Evolutionary conservation across 2,888 invertebrate species (phyloP).

Genomic region (Sesia bembeciformis): DNA sequence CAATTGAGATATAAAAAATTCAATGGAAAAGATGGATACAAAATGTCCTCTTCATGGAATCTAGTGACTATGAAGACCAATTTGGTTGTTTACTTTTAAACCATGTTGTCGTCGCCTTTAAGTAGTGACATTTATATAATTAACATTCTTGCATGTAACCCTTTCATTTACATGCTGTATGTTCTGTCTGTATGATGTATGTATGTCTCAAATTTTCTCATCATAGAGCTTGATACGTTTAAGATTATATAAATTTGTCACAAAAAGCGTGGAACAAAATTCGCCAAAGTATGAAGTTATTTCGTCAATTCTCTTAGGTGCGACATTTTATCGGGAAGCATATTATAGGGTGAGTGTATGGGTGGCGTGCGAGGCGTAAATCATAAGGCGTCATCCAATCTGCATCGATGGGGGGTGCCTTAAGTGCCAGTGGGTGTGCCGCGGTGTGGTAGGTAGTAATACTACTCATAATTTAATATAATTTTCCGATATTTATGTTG

Average conservation of each 20-base stretch:
- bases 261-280: slow-evolving; percentile 1
- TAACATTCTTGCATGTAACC: too few relatives aligned
- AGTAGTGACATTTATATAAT: too few relatives aligned
- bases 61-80: too few relatives aligned
- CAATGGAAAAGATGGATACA: too few relatives aligned
- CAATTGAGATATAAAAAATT: too few relatives aligned
- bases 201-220: neutral
- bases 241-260: neutral
- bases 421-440: slow-evolving; percentile 13
- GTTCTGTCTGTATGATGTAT: too few relatives aligned
- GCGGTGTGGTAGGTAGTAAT: neutral
- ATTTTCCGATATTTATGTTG: too few relatives aligned
- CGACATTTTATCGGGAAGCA: slow-evolving; percentile 18
- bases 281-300: slow-evolving; percentile 6
- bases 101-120: too few relatives aligned
- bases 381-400: slow-evolving; percentile 28
- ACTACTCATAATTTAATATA: too few relatives aligned
- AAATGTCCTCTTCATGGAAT: too few relatives aligned
- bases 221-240: neutral
- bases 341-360: slow-evolving; percentile 8
- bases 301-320: slow-evolving; percentile 14
- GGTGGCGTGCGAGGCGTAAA: slow-evolving; percentile 18
- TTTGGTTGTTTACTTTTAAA: too few relatives aligned
- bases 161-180: too few relatives aligned
- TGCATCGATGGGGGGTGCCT: slow-evolving; percentile 17